Evolutionary conservation across 2,888 invertebrate species (phyloP), one percentile per base, ranked within the genome.

Genomic region (Calliopum simillimum): DNA sequence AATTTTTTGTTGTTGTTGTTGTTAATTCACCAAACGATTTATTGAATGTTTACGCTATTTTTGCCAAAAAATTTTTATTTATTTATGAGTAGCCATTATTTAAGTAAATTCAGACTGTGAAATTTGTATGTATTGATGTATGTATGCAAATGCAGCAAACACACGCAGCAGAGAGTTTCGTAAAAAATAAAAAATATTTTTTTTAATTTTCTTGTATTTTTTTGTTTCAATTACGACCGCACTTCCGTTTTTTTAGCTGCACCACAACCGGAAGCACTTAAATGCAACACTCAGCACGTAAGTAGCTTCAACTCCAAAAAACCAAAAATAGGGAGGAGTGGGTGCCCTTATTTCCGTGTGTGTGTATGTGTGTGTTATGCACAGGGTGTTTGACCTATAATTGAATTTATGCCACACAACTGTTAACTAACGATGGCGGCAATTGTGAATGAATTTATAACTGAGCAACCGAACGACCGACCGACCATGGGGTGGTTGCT

Each of bases 321-420:
- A 53, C 6, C 16, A 8, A 33, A 33, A 6, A 19, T 49, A 8
- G 0, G 16, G 23, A 3, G 53, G 23, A 4, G 4, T 21, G 4
- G 23, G 53, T 13, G 19, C 53, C 16, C 53, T 53, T 12, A 16
- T 23, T 11, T 19, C 16, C 16, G 12, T n/a, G 23, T 47, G 49
- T 51, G 66, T 53, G 23, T 58, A 69, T 53, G 65, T 62, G 47
- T 70, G 43, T 68, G 68, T 70, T 43, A 67, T 71, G 76, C 67
- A 65, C 74, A 68, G 76, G 78, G 80, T 80, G 76, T 79, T 78
- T 82, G 82, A 82, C 82, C 82, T 78, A 83, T 79, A 81, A 83
- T 78, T 74, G 76, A 74, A 78, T 75, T 74, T 77, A 75, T 73
- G 74, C 77, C 73, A 77, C 76, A 73, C 74, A 61, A 68, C 4